A percentile compares a stretch with the other conserved stretches of the same genome.
Evolutionary conservation across 1,140 invertebrate species (phyloP).

Genomic region (Neomicropteryx cornuta): DNA sequence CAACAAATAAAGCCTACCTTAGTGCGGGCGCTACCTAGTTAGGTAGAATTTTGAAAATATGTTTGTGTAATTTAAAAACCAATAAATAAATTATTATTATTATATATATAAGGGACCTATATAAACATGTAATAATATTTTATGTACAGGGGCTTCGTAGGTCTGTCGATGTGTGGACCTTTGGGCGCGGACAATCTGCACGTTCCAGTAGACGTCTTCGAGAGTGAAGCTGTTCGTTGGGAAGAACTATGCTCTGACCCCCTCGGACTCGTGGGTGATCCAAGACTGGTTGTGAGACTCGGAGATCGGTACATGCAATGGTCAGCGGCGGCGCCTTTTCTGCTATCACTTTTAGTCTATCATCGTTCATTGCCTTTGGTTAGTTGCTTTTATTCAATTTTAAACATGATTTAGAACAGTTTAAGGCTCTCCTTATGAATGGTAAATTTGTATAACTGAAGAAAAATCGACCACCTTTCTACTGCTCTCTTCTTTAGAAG

Average conservation of each 20-base stretch:
- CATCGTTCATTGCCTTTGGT: constrained; percentile 66
- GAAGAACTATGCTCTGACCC: constrained; percentile 78
- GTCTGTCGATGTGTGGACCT: constrained; percentile 13
- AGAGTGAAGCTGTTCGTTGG: constrained; percentile 67
- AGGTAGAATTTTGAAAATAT: too few relatives aligned
- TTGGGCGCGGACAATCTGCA: constrained; percentile 9
- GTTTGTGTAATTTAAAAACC: too few relatives aligned
- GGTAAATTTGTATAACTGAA: too few relatives aligned
- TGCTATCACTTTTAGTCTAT: constrained; percentile 75
- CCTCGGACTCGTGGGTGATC: constrained; percentile 59
- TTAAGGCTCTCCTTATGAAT: too few relatives aligned
- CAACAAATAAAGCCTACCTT: too few relatives aligned
- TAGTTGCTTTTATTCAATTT: constrained; percentile 16
- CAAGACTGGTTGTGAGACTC: constrained; percentile 79
- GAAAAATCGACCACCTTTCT: constrained; percentile 23
- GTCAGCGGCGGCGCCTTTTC: constrained; percentile 74
- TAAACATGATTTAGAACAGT: too few relatives aligned
- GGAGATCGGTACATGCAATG: constrained; percentile 84
- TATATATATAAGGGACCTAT: too few relatives aligned
- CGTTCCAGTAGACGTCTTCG: too few relatives aligned
- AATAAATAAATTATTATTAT: too few relatives aligned
- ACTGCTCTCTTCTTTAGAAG: too few relatives aligned
- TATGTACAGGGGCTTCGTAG: constrained; percentile 13
- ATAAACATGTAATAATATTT: too few relatives aligned
- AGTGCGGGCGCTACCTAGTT: too few relatives aligned